Evolutionary conservation across 53 echinoderm and acorn worm genomes (phyloP), one percentile per base, ranked within the genome.

Genomic region (Paracentrotus lividus): DNA sequence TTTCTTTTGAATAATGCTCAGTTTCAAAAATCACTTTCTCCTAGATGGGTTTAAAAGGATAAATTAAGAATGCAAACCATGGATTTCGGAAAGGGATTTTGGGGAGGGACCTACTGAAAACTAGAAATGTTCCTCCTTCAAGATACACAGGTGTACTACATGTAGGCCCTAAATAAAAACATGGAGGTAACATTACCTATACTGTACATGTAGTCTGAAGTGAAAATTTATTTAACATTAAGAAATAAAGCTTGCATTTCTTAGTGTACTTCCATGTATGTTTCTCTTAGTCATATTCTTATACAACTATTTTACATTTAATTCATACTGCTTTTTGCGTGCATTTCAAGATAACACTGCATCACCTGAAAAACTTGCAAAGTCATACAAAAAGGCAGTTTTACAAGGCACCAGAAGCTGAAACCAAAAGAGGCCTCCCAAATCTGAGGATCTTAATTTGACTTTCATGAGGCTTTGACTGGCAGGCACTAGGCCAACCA

Each of bases 391-490:
- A n/a, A n/a, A n/a, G n/a, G n/a, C n/a, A n/a, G n/a, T n/a, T n/a
- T n/a, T n/a, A n/a, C n/a, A n/a, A n/a, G n/a, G n/a, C 15, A 40
- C 12, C 72, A 72, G 72, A 72, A 72, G 72, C 72, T 72, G 36
- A 72, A 72, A 20, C 2, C 36, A 32, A 16, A 15, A 72, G 5
- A 38, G 20, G 36, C 12, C 32, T 72, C 72, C 72, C 16, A 18
- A 67, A 38, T 72, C 40, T 72, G 38, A 20, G 72, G 81, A 81
- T 81, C 54, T 54, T 54, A 86, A 86, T 86, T 86, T 86, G 86
- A 86, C 53, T 86, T 86, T 86, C 86, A 86, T 86, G 57, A 86
- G 86, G 55, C 8, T 57, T 56, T 86, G 86, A 86, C 57, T 86
- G 86, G 56, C 57, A 54, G 86, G 27, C 53, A 55, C 31, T 10